A percentile compares a stretch with the other conserved stretches of the same genome.
These are phyloP conservation scores for Philopotamus ludificatus DNA, from an alignment of 1,140 invertebrate species.

Conservation along the genomic window DNA sequence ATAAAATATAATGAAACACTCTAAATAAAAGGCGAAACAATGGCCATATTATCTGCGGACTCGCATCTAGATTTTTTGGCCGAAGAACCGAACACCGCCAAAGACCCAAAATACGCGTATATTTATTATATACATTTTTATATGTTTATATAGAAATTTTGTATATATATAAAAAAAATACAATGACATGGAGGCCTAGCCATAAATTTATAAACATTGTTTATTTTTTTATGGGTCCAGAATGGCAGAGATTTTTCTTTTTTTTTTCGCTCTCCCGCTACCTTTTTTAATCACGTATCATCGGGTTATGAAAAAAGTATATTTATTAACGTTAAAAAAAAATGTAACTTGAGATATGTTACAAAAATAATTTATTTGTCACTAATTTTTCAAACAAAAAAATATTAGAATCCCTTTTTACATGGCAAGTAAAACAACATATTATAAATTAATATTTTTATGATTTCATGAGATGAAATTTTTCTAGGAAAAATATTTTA, in stretches of 20 bases:
- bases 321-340: neutral
- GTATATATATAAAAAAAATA: conserved; percentile 25
- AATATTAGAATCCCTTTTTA: no score
- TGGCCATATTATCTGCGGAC: conserved; percentile 39
- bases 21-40: conserved; percentile 40
- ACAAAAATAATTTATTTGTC: no score
- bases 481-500: no score
- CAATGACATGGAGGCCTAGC: conserved; percentile 38
- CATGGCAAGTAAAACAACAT: no score
- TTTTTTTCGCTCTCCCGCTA: neutral
- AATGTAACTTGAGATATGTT: no score
- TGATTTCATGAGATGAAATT: no score
- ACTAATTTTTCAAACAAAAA: no score
- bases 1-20: conserved; percentile 40
- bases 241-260: no score
- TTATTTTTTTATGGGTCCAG: no score
- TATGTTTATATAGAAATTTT: neutral
- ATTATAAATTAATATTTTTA: no score
- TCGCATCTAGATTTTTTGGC: conserved; percentile 37
- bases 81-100: conserved; percentile 26
- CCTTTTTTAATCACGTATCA: no score
- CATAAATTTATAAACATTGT: conserved; percentile 34
- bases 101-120: conserved; percentile 17
- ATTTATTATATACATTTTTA: neutral
- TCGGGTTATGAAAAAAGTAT: no score